Conservation (phyloP, 2,797 vertebrate species). For the Cyprinodon diabolis region DNA sequence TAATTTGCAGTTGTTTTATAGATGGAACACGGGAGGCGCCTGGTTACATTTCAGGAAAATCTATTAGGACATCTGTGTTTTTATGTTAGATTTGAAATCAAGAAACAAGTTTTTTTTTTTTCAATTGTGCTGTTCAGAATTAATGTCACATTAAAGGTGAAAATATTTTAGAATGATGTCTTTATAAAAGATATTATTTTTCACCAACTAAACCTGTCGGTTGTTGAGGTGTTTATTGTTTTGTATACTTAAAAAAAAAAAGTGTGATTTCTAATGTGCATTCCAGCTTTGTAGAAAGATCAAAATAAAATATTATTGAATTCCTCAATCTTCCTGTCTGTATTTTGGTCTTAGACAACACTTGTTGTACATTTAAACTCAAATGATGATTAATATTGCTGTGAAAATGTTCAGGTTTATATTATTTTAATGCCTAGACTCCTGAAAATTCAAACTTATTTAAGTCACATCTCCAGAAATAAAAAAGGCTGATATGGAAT, state of each 20-base stretch:
- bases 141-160: background rate
- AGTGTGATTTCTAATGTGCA: slow-evolving; percentile 1
- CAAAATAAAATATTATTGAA: slow-evolving; percentile 2
- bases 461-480: background rate
- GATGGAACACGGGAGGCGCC: no score
- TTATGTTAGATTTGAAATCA: background rate
- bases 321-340: background rate
- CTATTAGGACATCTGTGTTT: background rate
- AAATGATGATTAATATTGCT: background rate
- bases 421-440: no score
- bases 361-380: background rate
- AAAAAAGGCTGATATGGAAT: background rate
- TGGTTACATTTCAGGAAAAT: background rate
- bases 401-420: no score
- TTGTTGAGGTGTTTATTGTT: background rate
- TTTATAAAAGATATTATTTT: background rate
- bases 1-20: no score
- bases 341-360: background rate
- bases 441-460: no score
- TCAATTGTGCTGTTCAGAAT: background rate
- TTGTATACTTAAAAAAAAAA: slow-evolving; percentile 1
- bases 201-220: background rate
- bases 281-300: slow-evolving; percentile 17
- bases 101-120: background rate
- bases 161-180: background rate